Conservation (phyloP, 1,140 invertebrate genomes). For the Neomicropteryx cornuta region DNA sequence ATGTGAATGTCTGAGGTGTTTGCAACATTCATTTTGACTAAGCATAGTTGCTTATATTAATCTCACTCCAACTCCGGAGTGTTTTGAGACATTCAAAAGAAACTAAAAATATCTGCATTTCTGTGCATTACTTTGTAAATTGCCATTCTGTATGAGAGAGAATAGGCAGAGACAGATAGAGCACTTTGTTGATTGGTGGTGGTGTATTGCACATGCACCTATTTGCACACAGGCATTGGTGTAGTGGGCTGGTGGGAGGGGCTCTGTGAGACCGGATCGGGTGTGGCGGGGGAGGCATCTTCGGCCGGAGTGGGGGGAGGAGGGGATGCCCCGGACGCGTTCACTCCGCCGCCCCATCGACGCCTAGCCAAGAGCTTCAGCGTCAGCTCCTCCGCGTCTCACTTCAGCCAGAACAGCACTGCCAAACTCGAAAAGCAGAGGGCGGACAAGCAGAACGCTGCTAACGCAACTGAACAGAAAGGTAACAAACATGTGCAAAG, state of each 20-base stretch:
- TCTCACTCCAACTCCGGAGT: no score
- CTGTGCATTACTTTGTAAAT: no score
- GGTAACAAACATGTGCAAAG: no score
- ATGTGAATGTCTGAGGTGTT: no score
- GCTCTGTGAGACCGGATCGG: conserved; percentile 15
- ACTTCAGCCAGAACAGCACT: conserved; percentile 28
- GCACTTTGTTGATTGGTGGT: conserved; percentile 14
- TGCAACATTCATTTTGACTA: no score
- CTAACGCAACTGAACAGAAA: no score
- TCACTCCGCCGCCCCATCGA: conserved; percentile 69
- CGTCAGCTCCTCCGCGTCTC: conserved; percentile 61
- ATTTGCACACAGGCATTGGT: conserved; percentile 11
- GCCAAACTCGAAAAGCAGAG: no score
- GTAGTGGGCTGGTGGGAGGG: conserved; percentile 20
- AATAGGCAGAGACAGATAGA: neutral
- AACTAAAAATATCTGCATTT: no score
- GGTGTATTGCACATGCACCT: conserved; percentile 12
- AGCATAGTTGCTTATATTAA: no score
- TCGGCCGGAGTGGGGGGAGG: conserved; percentile 18
- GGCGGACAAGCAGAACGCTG: conserved; percentile 23
- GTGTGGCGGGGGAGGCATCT: conserved; percentile 21
- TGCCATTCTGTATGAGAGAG: no score
- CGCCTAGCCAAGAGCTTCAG: conserved; percentile 83
- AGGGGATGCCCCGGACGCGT: conserved; percentile 43
- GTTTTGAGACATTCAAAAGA: no score